Conservation (phyloP, 2,113 vertebrate species). For the Trinectes maculatus region DNA sequence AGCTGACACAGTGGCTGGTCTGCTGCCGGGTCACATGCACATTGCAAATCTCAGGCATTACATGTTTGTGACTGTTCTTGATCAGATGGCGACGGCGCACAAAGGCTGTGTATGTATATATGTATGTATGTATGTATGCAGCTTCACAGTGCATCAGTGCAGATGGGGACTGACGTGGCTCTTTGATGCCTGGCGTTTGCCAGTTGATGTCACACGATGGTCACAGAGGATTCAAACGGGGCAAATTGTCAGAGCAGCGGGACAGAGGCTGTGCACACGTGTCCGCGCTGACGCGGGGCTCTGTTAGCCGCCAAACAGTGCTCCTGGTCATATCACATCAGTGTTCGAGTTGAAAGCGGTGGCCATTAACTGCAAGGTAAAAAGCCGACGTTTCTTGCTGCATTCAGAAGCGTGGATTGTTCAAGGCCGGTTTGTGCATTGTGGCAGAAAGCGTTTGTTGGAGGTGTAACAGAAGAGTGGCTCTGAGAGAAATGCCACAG, state of each 20-base stretch:
- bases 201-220: not conserved
- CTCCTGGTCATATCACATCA: constrained; percentile 16
- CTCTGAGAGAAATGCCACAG: constrained; percentile 23
- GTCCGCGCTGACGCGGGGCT: not conserved
- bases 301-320: not conserved
- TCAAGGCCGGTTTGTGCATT: constrained; percentile 30
- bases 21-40: constrained; percentile 13
- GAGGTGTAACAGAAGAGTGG: constrained; percentile 15
- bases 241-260: constrained; percentile 17
- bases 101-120: too few species aligned
- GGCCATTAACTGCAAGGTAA: constrained; percentile 8
- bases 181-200: constrained; percentile 4
- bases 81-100: too few species aligned
- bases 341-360: constrained; percentile 22
- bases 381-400: constrained; percentile 14
- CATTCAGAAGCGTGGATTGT: constrained; percentile 22
- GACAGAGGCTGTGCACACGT: constrained; percentile 5
- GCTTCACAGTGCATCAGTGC: not conserved
- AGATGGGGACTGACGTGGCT: constrained; percentile 10
- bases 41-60: constrained; percentile 24
- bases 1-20: constrained; percentile 25
- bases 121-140: too few species aligned
- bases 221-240: not conserved
- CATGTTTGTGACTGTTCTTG: too few species aligned
- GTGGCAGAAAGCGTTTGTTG: constrained; percentile 32